A percentile compares a stretch with the other conserved stretches of the same genome.
These are phyloP conservation scores for Tauraco erythrolophus DNA, from an alignment of 2,113 vertebrate genomes.

Conservation along the genomic window DNA sequence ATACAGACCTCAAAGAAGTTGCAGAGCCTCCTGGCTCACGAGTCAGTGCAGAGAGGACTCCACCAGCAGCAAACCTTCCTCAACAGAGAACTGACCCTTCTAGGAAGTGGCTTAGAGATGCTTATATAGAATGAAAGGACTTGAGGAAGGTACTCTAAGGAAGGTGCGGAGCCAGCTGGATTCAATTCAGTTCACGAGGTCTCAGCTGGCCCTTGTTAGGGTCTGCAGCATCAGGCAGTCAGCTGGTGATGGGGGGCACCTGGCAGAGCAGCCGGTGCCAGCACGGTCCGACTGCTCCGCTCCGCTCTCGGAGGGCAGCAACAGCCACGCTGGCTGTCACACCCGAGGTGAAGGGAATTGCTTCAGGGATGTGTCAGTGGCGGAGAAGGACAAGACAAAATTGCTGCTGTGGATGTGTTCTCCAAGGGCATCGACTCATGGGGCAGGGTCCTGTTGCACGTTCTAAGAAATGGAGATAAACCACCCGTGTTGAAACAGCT, in stretches of 20 bases:
- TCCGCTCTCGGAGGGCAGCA: background rate
- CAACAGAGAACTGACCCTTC: accelerated
- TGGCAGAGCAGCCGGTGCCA: accelerated
- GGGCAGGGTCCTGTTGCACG: accelerated
- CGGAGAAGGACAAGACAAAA: background rate
- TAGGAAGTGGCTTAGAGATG: accelerated
- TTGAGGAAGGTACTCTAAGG: background rate
- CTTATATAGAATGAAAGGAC: background rate
- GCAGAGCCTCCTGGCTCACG: accelerated
- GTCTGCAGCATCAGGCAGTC: accelerated
- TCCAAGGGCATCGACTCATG: accelerated
- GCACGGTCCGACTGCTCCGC: accelerated
- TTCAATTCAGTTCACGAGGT: background rate
- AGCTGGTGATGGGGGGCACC: background rate
- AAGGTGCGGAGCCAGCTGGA: background rate
- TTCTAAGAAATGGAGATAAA: background rate
- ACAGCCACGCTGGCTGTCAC: accelerated
- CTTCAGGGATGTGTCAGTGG: accelerated
- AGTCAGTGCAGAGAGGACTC: accelerated
- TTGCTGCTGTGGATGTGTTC: accelerated
- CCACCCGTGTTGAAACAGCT: accelerated
- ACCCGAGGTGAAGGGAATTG: background rate
- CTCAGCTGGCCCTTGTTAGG: background rate
- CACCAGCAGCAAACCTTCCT: accelerated
- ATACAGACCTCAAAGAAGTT: background rate